These are phyloP conservation scores for Shinisaurus crocodilurus DNA, from an alignment of 2,113 vertebrate species.

Conservation along the genomic window DNA sequence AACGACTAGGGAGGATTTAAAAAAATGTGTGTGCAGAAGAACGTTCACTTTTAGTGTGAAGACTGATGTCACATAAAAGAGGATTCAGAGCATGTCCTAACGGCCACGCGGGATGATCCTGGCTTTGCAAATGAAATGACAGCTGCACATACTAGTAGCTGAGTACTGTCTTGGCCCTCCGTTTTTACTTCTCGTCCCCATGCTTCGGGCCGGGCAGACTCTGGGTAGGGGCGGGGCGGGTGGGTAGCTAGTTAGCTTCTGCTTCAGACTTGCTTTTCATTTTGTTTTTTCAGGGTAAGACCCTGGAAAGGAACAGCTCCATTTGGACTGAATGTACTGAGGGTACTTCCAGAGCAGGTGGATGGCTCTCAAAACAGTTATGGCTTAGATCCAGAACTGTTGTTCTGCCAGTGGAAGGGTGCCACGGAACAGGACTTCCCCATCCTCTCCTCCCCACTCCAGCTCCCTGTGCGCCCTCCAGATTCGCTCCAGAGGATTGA, in stretches of 20 bases:
- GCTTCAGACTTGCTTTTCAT: neutral
- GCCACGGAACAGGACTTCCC: too few relatives aligned
- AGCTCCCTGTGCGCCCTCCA: too few relatives aligned
- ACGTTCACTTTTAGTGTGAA: neutral
- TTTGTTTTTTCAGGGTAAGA: neutral
- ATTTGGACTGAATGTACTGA: neutral
- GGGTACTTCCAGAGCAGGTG: neutral
- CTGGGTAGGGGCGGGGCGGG: too few relatives aligned
- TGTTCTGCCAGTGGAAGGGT: too few relatives aligned
- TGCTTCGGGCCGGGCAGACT: neutral
- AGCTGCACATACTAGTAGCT: neutral
- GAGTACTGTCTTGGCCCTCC: neutral
- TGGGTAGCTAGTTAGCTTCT: neutral
- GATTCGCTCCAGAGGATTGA: too few relatives aligned
- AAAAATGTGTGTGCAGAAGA: neutral
- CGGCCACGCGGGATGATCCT: neutral
- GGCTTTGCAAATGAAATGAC: neutral
- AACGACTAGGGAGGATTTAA: neutral
- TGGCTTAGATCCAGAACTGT: too few relatives aligned
- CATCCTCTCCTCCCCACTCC: too few relatives aligned
- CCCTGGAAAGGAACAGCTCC: neutral
- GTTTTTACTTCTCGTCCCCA: neutral
- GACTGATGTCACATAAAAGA: neutral
- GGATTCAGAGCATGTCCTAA: too few relatives aligned
- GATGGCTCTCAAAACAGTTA: neutral